Evolutionary conservation across 1,140 invertebrate genomes (phyloP).

Genomic region (Trichonephila clavipes): DNA sequence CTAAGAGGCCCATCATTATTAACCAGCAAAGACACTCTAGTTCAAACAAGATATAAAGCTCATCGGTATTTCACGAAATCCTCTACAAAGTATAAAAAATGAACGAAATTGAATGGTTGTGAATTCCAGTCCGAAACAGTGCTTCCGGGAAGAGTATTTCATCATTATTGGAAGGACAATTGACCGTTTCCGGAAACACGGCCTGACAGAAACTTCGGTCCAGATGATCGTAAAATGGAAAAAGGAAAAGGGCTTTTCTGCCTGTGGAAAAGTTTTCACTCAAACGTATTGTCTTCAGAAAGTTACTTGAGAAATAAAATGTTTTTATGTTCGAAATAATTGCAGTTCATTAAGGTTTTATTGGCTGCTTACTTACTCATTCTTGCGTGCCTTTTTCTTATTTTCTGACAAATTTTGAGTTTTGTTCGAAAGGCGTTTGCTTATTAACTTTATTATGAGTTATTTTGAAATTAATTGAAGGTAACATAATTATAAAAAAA

Average conservation of each 20-base stretch:
- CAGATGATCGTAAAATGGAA: background rate
- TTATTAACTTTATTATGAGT: too few species aligned
- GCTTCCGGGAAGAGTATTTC: background rate
- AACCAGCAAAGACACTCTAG: too few species aligned
- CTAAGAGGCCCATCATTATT: background rate
- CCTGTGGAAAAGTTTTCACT: background rate
- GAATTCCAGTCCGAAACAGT: background rate
- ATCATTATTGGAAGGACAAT: slow-evolving; percentile 50
- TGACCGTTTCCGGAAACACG: slow-evolving; percentile 57
- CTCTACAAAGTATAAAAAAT: background rate
- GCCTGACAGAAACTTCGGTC: slow-evolving; percentile 54
- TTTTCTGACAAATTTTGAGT: too few species aligned
- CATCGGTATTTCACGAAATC: too few species aligned
- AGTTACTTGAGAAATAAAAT: background rate
- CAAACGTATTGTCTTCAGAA: background rate
- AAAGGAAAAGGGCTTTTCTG: background rate
- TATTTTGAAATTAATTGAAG: too few species aligned
- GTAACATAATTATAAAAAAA: too few species aligned
- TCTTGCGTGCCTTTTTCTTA: too few species aligned
- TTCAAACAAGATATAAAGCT: too few species aligned
- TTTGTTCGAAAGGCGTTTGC: too few species aligned
- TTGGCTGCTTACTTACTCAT: too few species aligned
- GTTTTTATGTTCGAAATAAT: background rate
- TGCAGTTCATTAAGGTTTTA: too few species aligned
- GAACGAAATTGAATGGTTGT: background rate